A percentile compares a stretch with the other conserved stretches of the same genome.
Conservation (phyloP, 2,888 invertebrate genomes). For the Synergus itoensis region DNA sequence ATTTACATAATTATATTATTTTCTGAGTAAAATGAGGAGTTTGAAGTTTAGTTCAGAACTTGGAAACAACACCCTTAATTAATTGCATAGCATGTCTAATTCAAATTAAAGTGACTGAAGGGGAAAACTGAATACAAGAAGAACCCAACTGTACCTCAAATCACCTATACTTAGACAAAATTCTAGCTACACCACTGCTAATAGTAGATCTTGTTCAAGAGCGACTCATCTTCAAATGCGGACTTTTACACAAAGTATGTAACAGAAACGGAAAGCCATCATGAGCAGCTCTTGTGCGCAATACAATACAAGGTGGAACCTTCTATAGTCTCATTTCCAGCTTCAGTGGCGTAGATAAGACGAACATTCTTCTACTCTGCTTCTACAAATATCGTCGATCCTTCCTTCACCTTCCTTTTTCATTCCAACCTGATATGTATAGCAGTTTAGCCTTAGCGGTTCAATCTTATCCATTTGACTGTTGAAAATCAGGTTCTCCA, state of each 20-base stretch:
- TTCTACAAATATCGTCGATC: too few relatives aligned
- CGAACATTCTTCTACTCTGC: background rate
- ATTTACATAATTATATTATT: too few relatives aligned
- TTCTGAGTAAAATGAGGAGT: too few relatives aligned
- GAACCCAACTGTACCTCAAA: too few relatives aligned
- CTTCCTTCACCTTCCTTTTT: background rate
- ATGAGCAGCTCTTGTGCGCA: slow-evolving; percentile 27
- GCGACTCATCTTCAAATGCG: slow-evolving; percentile 12
- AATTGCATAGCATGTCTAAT: too few relatives aligned
- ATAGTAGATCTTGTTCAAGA: background rate
- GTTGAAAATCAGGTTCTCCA: too few relatives aligned
- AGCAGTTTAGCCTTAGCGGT: too few relatives aligned
- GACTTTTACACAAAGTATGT: background rate
- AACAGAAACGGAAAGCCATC: slow-evolving; percentile 25
- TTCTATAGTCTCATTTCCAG: slow-evolving; percentile 30
- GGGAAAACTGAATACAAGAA: too few relatives aligned
- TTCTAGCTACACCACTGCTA: background rate
- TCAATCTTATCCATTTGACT: background rate
- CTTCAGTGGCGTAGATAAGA: slow-evolving; percentile 32
- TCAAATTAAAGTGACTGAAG: too few relatives aligned
- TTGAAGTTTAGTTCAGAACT: too few relatives aligned
- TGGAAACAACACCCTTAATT: too few relatives aligned
- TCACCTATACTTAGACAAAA: too few relatives aligned
- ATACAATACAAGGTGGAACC: slow-evolving; percentile 19
- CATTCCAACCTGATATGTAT: background rate